phyloP scores from a whole-genome alignment of 2,797 vertebrate species.

The Clamator glandarius region DNA sequence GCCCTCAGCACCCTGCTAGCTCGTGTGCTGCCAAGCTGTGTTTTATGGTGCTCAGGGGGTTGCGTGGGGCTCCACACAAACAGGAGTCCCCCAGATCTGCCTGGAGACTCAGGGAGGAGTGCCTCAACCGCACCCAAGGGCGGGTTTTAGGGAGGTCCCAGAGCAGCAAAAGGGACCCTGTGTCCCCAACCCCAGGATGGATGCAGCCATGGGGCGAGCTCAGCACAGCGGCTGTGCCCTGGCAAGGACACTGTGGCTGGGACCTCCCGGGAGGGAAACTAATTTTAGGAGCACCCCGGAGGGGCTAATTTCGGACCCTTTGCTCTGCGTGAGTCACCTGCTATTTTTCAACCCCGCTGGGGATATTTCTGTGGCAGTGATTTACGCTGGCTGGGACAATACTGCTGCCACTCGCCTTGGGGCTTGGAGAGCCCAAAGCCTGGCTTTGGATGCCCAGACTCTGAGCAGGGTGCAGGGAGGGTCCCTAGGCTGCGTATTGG shows the following conservation, averaged over 20 bases:
- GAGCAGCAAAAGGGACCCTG: neutral
- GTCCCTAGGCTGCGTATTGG: neutral
- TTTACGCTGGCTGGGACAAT: constrained; percentile 40
- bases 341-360: constrained; percentile 51
- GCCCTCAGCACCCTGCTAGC: neutral
- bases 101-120: fast-evolving
- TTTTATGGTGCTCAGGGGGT: neutral
- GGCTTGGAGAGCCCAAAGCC: neutral
- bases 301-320: constrained; percentile 70
- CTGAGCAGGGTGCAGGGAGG: neutral
- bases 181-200: neutral
- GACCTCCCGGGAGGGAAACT: constrained; percentile 44
- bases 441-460: neutral
- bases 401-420: neutral
- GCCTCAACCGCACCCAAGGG: fast-evolving
- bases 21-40: neutral
- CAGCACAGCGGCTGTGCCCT: neutral
- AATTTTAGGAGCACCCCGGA: constrained; percentile 63
- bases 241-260: constrained; percentile 45
- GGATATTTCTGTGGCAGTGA: constrained; percentile 55
- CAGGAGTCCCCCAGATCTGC: neutral
- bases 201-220: neutral
- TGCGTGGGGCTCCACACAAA: neutral
- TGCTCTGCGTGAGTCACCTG: constrained; percentile 62
- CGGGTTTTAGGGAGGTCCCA: neutral